Evolutionary conservation across 2,888 invertebrate genomes (phyloP).

Genomic region (Limnephilus lunatus): DNA sequence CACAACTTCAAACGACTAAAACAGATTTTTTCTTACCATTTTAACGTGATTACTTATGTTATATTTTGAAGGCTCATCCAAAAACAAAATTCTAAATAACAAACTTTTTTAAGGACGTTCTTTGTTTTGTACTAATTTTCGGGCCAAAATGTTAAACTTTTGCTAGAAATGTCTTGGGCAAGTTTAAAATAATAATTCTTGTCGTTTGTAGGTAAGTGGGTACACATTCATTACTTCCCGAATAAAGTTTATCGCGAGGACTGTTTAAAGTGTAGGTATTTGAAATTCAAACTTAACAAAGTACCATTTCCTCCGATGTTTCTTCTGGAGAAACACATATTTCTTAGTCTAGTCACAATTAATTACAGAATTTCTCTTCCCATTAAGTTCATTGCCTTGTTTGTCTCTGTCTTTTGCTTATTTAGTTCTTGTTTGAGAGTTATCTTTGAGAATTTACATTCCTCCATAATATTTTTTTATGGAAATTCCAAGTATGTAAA

Average conservation of each 20-base stretch:
- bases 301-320: slow-evolving; percentile 3
- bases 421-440: neutral
- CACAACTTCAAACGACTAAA: neutral
- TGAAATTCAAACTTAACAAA: neutral
- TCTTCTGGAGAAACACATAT: neutral
- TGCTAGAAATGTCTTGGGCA: neutral
- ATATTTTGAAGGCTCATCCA: neutral
- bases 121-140: neutral
- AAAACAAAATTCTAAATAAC: neutral
- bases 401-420: neutral
- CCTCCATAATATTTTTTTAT: neutral
- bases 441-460: neutral
- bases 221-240: neutral
- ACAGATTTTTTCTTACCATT: neutral
- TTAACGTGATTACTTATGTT: neutral
- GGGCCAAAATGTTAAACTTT: neutral
- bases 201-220: neutral
- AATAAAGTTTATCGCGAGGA: neutral
- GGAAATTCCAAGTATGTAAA: neutral
- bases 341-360: neutral
- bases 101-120: neutral
- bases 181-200: neutral
- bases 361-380: neutral
- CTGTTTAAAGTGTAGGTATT: neutral
- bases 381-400: neutral